Base-by-base conservation (phyloP, 2,113 vertebrate genomes). In the Phocoena phocoena region DNA sequence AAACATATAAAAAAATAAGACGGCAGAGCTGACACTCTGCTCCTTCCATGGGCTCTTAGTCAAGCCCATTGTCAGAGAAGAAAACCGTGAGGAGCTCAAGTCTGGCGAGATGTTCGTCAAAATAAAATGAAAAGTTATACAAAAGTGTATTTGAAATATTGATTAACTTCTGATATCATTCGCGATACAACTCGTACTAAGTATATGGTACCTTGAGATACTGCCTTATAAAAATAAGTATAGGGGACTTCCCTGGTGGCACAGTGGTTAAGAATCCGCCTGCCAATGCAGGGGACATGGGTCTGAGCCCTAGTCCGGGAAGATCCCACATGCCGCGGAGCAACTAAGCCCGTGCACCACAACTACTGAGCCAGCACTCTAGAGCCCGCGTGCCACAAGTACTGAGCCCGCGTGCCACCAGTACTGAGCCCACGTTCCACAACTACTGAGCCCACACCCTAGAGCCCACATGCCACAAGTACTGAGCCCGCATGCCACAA, bases 111-210 rank as follows among this genome's bases (percentile, higher is more conserved):
- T 25, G 62, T 14, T 47, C 12, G 44, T 82, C 41, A 77, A 65
- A 23, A 55, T 63, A 47, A 88, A 77, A 88, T 55, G 14, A 38
- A n/a, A 81, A 87, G 1, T 60, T 33, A 41, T 25, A 21, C 60
- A 62, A 70, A 55, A 62, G 18, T 90, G 26, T 74, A 50, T 65
- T 41, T 90, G 62, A 93, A 93, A 82, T 63, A 33, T 47, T 33
- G 28, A 77, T 47, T n/a, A 60, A 44, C 23, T 60, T 58, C 84
- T 88, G 33, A 84, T 80, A 41, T 58, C n/a, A 77, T 33, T 74
- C 84, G 85, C 6, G 5, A 53, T 33, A 20, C 15, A 73, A 4
- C 44, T 86, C 17, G 38, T 47, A 86, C n/a, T 84, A 82, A 90
- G 9, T 84, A 47, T 38, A 81, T 41, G 81, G 68, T 41, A 41